Evolutionary conservation across 2,888 invertebrate species (phyloP), one percentile per base, ranked within the genome.

Genomic region (Nebria brevicollis): DNA sequence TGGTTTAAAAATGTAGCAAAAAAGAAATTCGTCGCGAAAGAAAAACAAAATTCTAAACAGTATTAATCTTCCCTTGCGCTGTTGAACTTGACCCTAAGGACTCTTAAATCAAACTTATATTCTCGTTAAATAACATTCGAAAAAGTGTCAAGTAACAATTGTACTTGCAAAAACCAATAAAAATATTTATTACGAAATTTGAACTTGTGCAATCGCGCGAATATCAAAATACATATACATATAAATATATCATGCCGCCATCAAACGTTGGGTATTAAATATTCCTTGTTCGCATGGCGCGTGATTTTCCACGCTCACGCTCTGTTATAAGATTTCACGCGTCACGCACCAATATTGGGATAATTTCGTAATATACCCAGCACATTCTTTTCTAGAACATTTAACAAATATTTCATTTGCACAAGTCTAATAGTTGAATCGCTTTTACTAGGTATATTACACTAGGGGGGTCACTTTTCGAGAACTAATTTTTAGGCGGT

Each of bases 331-430:
- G 54, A 54, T 54, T 54, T 54, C 54, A 54, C 54, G 54, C 54
- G 54, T 54, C 54, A 54, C 54, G 54, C 54, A 54, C 54, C 54
- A 54, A 54, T 54, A 54, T 54, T 54, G 54, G 54, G 54, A 54
- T 54, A 54, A 54, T 54, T 54, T 54, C 11, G 54, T 34, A 34
- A 34, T 34, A 34, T 5, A 34, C 34, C 34, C 2, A 54, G 13
- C 54, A 54, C 54, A 54, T 54, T 54, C 54, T 54, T 54, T 54
- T 54, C 54, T 54, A 54, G 11, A 54, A 54, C 54, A 54, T 54
- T 54, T 54, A 54, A 54, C 54, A 54, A 54, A 13, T 54, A 54
- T 54, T 54, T 54, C 54, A 54, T 54, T 54, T 54, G 34, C 34
- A 34, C 54, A 8, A 13, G 7, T 54, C 54, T 5, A 8, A 54